These are phyloP conservation scores for Haliaeetus leucogaster DNA, from an alignment of 2,113 vertebrate genomes.

Conservation along the genomic window DNA sequence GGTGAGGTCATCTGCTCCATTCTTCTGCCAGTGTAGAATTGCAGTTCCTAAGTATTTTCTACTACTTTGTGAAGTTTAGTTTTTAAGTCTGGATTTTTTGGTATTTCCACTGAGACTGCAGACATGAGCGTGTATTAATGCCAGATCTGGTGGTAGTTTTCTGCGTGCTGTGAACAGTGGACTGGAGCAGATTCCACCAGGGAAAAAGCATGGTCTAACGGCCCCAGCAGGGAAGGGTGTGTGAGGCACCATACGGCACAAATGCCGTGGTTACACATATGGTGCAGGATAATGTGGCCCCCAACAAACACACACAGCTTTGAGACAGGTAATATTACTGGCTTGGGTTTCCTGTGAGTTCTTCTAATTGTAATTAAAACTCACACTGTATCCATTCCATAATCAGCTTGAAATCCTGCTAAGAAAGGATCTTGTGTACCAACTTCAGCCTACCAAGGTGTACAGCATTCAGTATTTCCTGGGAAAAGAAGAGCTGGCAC, in stretches of 20 bases:
- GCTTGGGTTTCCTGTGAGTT: background rate
- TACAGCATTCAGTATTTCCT: background rate
- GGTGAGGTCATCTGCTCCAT: background rate
- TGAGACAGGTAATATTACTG: background rate
- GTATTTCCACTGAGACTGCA: background rate
- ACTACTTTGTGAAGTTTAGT: background rate
- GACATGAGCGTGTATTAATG: background rate
- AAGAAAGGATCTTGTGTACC: background rate
- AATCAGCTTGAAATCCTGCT: background rate
- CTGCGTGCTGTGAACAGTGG: fast-evolving
- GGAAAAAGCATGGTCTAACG: background rate
- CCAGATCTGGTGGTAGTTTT: background rate
- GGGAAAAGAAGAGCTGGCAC: background rate
- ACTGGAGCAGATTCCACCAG: too few species aligned
- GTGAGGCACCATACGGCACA: background rate
- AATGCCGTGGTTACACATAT: background rate
- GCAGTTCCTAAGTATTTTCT: background rate
- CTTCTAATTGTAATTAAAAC: background rate
- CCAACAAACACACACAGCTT: background rate
- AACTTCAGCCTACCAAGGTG: background rate
- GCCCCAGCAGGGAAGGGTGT: too few species aligned
- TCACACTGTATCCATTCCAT: background rate
- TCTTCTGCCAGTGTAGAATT: background rate
- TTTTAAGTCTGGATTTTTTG: background rate
- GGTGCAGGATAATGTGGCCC: background rate